Base-by-base conservation (phyloP, 92 coral and sea anemone genomes). In the Pocillopora meandrina region DNA sequence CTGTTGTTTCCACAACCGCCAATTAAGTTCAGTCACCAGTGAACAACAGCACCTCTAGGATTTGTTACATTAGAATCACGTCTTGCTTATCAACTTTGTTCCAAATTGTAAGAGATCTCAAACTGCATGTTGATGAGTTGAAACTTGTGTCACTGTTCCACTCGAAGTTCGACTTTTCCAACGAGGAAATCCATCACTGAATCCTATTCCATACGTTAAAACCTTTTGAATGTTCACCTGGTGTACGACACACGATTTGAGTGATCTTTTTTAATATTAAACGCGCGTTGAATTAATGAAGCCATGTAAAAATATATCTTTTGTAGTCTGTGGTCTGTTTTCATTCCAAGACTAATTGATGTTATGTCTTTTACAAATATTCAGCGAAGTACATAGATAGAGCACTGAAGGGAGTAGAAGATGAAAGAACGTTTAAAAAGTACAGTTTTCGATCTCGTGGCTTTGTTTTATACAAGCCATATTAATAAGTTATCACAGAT, bases 1-100 rank as follows among this genome's bases (percentile, higher is more conserved):
- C 52, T 42, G 66, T 75, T 60, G n/a, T 59, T 57, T 75, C 59
- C 36, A 31, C 79, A 70, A 36, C 55, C 33, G 74, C 74, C 35
- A 70, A 35, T 70, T 16, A 33, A 36, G 55, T 18, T 34, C 42
- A 70, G 56, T 55, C 42, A 5, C 47, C 74, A 69, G 14, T 13
- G 20, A 11, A 69, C 16, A 18, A 64, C 31, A 65, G 34, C 70
- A 70, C 74, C 74, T 16, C 56, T 16, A 21, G 42, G 33, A 2
- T 14, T 70, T 36, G 55, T 42, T 42, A 42, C 52, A 42, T 42
- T 15, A 10, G 18, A 10, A 13, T 36, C 35, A 70, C 56, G 74
- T 70, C 42, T 70, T 70, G 74, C 21, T 17, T 70, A 70, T 70
- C 74, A 70, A 70, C 56, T 34, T 2, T 36, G 47, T 68, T 68